phyloP scores from a whole-genome alignment of 2,888 invertebrate species.

The Callinectes sapidus region DNA sequence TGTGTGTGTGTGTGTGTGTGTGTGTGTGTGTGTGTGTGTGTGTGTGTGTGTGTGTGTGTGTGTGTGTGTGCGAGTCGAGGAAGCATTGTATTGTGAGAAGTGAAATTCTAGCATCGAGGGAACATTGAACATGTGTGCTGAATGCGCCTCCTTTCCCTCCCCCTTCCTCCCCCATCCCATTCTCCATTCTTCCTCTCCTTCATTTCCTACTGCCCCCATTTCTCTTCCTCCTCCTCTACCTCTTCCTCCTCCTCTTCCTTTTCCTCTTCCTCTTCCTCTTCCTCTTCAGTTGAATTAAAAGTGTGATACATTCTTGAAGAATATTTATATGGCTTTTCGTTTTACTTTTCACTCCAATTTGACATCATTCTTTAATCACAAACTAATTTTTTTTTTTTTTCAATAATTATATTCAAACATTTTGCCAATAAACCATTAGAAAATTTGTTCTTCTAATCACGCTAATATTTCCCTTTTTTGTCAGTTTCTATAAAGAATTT shows the following conservation, averaged over 20 bases:
- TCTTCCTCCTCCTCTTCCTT: background rate
- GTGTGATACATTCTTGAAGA: too few relatives aligned
- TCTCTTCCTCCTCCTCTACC: background rate
- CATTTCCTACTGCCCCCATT: background rate
- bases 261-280: background rate
- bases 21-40: constrained; percentile 44
- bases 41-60: constrained; percentile 42
- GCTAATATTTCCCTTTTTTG: too few relatives aligned
- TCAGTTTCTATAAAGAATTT: too few relatives aligned
- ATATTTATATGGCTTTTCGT: too few relatives aligned
- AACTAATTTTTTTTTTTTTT: too few relatives aligned
- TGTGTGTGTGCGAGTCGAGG: background rate
- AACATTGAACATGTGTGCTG: background rate
- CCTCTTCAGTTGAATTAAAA: background rate
- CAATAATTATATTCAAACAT: too few relatives aligned
- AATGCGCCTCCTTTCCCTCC: background rate
- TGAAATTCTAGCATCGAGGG: constrained; percentile 5
- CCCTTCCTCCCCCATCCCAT: background rate
- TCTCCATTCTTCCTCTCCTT: background rate
- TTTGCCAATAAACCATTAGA: too few relatives aligned
- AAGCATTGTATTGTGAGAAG: background rate
- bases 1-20: background rate
- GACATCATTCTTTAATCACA: too few relatives aligned
- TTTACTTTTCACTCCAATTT: too few relatives aligned
- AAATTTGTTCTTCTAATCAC: too few relatives aligned